These are phyloP conservation scores for Taenioides sp. DNA, from an alignment of 2,797 vertebrate genomes.

Conservation along the genomic window DNA sequence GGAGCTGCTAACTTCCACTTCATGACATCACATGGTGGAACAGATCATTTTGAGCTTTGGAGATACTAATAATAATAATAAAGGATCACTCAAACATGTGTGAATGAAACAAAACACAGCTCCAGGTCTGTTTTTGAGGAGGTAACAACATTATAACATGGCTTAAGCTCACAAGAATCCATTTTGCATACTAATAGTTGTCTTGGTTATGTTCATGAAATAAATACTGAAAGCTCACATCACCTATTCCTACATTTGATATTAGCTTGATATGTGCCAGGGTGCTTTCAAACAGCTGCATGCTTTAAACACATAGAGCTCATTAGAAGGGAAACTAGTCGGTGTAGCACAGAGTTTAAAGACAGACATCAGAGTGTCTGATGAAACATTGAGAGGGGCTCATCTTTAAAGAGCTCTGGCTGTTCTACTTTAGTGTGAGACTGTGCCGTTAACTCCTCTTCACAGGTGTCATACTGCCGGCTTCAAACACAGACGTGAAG, in stretches of 20 bases:
- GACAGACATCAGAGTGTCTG: background rate
- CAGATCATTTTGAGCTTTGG: too few species aligned
- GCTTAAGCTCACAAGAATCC: too few species aligned
- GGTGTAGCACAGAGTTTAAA: background rate
- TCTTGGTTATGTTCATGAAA: too few species aligned
- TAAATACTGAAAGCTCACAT: background rate
- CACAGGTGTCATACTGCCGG: constrained; percentile 12
- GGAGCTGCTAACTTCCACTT: too few species aligned
- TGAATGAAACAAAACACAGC: too few species aligned
- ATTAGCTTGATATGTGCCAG: background rate
- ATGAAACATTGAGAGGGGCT: constrained; percentile 9
- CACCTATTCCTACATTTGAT: background rate
- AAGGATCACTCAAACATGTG: too few species aligned
- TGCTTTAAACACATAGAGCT: background rate
- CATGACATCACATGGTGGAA: too few species aligned
- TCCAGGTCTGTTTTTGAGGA: too few species aligned
- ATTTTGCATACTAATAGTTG: too few species aligned
- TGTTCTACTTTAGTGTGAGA: background rate
- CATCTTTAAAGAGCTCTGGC: background rate
- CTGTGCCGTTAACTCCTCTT: constrained; percentile 1
- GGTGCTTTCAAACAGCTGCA: background rate
- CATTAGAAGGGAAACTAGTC: background rate
- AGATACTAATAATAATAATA: too few species aligned
- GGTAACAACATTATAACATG: too few species aligned
- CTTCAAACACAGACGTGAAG: background rate